phyloP scores from a whole-genome alignment of 2,113 vertebrate genomes.

The Colaptes auratus region DNA sequence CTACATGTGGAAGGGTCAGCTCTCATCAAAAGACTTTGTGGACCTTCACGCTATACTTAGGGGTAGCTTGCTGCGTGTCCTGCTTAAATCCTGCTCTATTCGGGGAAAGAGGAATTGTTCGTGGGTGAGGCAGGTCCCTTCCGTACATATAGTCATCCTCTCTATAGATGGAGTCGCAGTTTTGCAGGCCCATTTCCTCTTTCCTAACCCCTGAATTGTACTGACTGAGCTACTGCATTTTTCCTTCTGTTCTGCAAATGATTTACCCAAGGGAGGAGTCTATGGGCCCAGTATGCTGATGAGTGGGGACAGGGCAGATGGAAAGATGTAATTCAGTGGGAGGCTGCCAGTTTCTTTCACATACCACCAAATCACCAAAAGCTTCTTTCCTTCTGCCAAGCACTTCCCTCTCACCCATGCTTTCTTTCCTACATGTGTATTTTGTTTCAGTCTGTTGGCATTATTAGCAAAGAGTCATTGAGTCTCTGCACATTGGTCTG shows the following conservation, averaged over 20 bases:
- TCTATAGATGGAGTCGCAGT: neutral
- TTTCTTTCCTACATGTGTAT: conserved; percentile 1
- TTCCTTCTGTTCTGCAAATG: neutral
- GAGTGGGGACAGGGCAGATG: neutral
- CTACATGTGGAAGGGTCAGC: neutral
- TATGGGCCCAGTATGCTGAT: neutral
- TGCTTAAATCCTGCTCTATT: neutral
- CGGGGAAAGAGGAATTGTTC: neutral
- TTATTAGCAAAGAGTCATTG: conserved; percentile 31
- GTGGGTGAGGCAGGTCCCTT: neutral
- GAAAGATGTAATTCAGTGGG: conserved; percentile 9
- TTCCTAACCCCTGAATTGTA: neutral
- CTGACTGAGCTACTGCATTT: neutral
- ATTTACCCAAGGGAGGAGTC: neutral
- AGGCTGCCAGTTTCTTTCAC: conserved; percentile 19
- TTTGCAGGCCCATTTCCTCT: neutral
- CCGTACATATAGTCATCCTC: neutral
- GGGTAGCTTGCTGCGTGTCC: neutral
- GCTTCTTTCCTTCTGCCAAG: conserved; percentile 20
- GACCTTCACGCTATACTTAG: neutral
- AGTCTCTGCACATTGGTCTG: neutral
- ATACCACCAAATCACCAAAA: conserved; percentile 18
- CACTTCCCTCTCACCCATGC: neutral
- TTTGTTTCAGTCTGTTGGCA: conserved; percentile 62
- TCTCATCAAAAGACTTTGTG: neutral